Base-by-base conservation (phyloP, 2,113 vertebrate genomes). In the Oreocharis arfaki region DNA sequence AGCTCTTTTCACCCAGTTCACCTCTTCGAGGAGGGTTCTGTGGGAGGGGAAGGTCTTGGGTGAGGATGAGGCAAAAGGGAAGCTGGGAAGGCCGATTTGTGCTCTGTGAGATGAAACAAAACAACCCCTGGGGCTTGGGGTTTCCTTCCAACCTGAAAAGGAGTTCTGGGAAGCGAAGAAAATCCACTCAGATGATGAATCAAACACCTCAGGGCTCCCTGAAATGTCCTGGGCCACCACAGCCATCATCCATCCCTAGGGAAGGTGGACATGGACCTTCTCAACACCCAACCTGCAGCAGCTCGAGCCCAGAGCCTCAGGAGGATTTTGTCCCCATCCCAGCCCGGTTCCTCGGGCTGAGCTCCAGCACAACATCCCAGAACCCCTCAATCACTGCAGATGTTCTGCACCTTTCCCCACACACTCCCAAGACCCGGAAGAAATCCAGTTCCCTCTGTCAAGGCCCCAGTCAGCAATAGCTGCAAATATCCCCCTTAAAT, bases 381-480 rank as follows among this genome's bases (percentile, higher is more conserved):
- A 84, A 22, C 65, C 49, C 81, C 82, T 93, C 70, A 93, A 80
- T 32, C 30, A 1, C 88, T 93, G 79, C 93, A 96, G 95, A 92
- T 89, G 90, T 90, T 74, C 90, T 37, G 41, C 95, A 87, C 85
- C 91, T 97, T 87, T 42, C 26, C 87, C 57, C 87, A 89, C 82
- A 63, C 2, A 0, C 47, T 96, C 79, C 85, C 79, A n/a, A 86
- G 92, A 94, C 85, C 93, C 68, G 2, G 93, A 92, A 96, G 88
- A 87, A 94, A 87, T 68, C 39, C 39, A 8, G 26, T 55, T 94
- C 92, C 84, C 61, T 85, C 93, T 97, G 76, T 90, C 77, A 93
- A 70, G 53, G 74, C n/a, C 70, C 53, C 52, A 73, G 77, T 89
- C 87, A 73, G 80, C 75, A 41, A 92, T 14, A 93, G 46, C 28